These are phyloP conservation scores for Congeria kusceri DNA, from an alignment of 2,888 invertebrate species.

Conservation along the genomic window DNA sequence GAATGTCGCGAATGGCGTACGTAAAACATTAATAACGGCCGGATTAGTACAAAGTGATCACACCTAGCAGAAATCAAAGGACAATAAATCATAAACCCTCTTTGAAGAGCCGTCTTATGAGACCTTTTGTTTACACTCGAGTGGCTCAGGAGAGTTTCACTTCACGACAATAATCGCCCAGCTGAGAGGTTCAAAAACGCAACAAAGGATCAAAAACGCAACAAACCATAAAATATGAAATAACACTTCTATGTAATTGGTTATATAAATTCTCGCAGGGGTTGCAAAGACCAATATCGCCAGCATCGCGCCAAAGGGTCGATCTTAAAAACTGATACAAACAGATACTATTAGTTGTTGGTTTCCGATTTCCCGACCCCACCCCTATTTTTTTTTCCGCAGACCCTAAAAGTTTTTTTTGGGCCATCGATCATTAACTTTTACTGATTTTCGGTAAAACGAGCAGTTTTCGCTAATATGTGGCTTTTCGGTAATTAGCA, in stretches of 20 bases:
- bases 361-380: too few relatives aligned
- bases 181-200: conserved; percentile 22
- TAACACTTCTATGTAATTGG: conserved; percentile 5
- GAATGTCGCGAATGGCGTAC: too few relatives aligned
- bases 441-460: too few relatives aligned
- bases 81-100: conserved; percentile 30
- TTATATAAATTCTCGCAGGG: not conserved
- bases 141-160: conserved; percentile 27
- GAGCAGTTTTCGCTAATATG: too few relatives aligned
- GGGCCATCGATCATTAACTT: too few relatives aligned
- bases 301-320: not conserved
- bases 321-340: too few relatives aligned
- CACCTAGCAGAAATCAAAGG: conserved; percentile 2
- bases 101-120: conserved; percentile 10
- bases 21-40: too few relatives aligned
- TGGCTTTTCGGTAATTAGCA: too few relatives aligned
- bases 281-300: conserved; percentile 1
- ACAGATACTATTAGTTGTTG: too few relatives aligned
- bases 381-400: too few relatives aligned
- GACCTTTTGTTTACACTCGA: not conserved
- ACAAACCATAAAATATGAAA: conserved; percentile 27
- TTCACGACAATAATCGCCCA: conserved; percentile 26
- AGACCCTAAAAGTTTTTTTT: too few relatives aligned
- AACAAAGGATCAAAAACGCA: conserved; percentile 36
- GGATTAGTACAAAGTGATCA: too few relatives aligned